phyloP scores from a whole-genome alignment of 2,113 vertebrate species.

The Neolamprologus falcicula region DNA sequence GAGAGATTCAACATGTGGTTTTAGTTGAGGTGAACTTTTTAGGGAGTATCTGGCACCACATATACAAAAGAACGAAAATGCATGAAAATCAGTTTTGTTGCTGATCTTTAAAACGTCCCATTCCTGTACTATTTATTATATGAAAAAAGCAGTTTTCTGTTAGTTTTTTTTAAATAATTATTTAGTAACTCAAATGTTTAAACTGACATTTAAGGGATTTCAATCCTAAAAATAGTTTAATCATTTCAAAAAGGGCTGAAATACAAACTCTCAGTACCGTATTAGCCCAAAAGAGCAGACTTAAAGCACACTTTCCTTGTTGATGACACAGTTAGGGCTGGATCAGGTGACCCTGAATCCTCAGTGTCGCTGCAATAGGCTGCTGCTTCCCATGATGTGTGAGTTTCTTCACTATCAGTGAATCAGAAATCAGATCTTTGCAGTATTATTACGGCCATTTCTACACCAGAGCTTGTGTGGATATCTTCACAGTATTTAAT shows the following conservation, averaged over 20 bases:
- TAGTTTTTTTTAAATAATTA: background rate
- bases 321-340: background rate
- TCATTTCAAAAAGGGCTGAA: background rate
- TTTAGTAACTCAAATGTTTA: background rate
- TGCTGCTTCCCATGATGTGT: background rate
- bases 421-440: background rate
- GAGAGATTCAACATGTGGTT: background rate
- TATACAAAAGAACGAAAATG: background rate
- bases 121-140: background rate
- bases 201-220: rapidly evolving
- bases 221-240: background rate
- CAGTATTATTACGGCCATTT: background rate
- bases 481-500: background rate
- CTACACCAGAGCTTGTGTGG: background rate
- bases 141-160: background rate
- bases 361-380: background rate
- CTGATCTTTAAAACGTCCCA: rapidly evolving
- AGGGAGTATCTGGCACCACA: background rate
- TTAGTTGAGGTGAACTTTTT: background rate
- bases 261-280: rapidly evolving
- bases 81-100: background rate
- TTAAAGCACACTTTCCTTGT: background rate
- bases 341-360: background rate
- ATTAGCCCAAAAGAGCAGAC: background rate
- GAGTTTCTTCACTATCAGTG: background rate